Percentiles rank a stretch among this genome's conserved stretches.
Conservation (phyloP, 2,888 invertebrate genomes). For the Ormyrus thymus region DNA sequence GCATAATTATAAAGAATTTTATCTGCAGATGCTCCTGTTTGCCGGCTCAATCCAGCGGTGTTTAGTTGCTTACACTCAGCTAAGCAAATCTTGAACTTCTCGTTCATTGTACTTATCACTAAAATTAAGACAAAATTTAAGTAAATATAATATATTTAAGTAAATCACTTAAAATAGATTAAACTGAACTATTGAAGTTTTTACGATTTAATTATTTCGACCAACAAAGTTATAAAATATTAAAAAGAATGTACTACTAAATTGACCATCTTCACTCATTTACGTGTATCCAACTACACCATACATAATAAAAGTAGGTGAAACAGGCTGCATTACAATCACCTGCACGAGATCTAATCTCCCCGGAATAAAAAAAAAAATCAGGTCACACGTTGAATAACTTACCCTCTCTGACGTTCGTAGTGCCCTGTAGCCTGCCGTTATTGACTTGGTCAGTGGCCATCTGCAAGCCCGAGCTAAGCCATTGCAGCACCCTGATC, state of each 20-base stretch:
- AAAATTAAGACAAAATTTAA: neutral
- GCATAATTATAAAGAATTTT: constrained; percentile 98
- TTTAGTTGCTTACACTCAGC: constrained; percentile 92
- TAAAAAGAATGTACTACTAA: too few species aligned
- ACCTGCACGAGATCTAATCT: neutral
- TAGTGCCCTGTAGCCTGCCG: constrained; percentile 91
- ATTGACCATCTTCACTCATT: too few species aligned
- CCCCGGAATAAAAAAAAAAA: constrained; percentile 5
- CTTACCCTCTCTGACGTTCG: constrained; percentile 91
- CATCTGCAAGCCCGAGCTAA: constrained; percentile 94
- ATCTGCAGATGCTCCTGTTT: constrained; percentile 92
- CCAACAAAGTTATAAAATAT: too few species aligned
- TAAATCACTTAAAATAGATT: too few species aligned
- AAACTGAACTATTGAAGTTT: too few species aligned
- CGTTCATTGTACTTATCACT: constrained; percentile 94
- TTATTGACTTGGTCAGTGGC: constrained; percentile 90
- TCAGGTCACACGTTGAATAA: neutral
- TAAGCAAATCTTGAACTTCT: constrained; percentile 92
- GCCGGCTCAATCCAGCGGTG: constrained; percentile 82
- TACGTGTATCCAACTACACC: too few species aligned
- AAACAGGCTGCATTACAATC: neutral
- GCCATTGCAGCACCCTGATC: constrained; percentile 92
- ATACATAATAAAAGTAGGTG: too few species aligned
- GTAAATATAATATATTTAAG: neutral
- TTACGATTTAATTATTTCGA: too few species aligned